Base-by-base conservation (phyloP, 1,140 invertebrate species). In the Macrostomum lignano region DNA sequence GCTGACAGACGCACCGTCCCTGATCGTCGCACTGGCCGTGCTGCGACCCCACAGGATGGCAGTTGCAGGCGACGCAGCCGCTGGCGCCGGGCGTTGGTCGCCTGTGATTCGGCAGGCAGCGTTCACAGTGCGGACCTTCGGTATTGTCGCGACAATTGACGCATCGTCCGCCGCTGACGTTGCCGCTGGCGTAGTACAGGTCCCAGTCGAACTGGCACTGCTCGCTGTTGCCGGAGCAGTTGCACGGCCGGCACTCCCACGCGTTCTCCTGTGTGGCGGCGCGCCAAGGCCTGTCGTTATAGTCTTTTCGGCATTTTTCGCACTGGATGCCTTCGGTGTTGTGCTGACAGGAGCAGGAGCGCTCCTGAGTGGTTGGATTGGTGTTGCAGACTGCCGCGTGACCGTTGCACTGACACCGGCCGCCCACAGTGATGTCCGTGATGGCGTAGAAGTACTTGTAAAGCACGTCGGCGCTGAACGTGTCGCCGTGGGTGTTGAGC, bases 401-500 rank as follows among this genome's bases (percentile, higher is more conserved):
- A 10, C 91, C 91, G 53, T 96, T 94, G 53, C 91, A 98, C 0
- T 84, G 94, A 55, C 91, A 98, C 10, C 81, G 91, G 1, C 91
- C 91, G 43, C 88, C 64, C 0, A 98, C 81, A 5, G 84, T 73
- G 77, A 96, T 86, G 46, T 88, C 76, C 46, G 73, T 75, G 37
- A 93, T 71, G 21, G 77, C 67, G 55, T 93, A 93, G 51, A 91
- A 93, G 55, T 93, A 93, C 57, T 93, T 93, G 24, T 66, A 61
- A 45, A 40, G 40, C 28, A 40, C 33, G 10, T 15, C 19, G 9
- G 15, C 10, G 11, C 35, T 32, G 10, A 22, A 22, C 29, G 11
- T 9, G 29, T 9, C 9, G 9, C 25, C 7, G 25, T 25, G 15
- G 9, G 23, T 32, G 25, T 22, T 7, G 7, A 24, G 14, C 35